Conservation (phyloP, 2,113 vertebrate species). For the Trochalopteron elliotii region DNA sequence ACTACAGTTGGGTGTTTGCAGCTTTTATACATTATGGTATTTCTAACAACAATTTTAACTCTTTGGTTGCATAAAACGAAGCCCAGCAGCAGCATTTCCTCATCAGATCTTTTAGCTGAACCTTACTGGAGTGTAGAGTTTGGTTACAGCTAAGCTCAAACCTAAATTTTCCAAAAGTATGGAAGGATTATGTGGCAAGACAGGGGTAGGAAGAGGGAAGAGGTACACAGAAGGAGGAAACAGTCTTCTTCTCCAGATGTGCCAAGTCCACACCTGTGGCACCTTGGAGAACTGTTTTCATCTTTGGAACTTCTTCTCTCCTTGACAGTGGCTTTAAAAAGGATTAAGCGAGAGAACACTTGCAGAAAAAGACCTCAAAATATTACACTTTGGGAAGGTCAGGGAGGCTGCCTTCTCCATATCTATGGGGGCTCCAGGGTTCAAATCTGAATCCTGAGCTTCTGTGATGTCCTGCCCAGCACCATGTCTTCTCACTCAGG, state of each 20-base stretch:
- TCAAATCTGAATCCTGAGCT: background rate
- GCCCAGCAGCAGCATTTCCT: slow-evolving; percentile 11
- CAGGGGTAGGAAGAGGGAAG: background rate
- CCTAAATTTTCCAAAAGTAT: background rate
- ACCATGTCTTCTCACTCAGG: background rate
- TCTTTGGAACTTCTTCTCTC: background rate
- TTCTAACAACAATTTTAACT: slow-evolving; percentile 48
- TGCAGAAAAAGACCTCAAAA: background rate
- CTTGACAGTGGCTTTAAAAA: background rate
- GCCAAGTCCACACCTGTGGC: background rate
- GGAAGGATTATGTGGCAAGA: background rate
- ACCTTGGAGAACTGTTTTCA: background rate
- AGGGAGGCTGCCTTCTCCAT: background rate
- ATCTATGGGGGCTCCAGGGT: background rate
- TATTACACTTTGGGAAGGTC: background rate
- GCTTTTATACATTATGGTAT: slow-evolving; percentile 46
- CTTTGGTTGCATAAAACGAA: background rate
- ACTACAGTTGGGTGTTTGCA: slow-evolving; percentile 32
- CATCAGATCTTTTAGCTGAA: background rate
- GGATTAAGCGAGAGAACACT: background rate
- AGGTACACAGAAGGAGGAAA: background rate
- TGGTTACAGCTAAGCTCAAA: background rate
- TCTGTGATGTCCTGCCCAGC: background rate
- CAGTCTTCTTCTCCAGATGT: background rate
- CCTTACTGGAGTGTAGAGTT: background rate